phyloP scores from a whole-genome alignment of 2,797 vertebrate species.

The Platalea minor region DNA sequence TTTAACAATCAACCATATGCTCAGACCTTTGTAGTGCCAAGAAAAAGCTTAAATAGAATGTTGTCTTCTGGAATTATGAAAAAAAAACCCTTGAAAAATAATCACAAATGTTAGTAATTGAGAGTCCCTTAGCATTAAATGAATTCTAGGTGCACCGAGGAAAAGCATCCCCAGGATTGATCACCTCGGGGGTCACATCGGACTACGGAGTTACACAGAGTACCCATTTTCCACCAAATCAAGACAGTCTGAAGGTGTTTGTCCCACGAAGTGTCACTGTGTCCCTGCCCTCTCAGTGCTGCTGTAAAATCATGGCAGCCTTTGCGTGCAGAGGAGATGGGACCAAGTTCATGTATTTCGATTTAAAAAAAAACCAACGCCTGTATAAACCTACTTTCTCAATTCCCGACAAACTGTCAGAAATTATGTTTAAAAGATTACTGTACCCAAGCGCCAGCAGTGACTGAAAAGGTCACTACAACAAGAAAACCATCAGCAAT shows the following conservation, averaged over 20 bases:
- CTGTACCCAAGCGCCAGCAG: neutral
- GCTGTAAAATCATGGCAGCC: neutral
- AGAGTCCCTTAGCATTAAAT: neutral
- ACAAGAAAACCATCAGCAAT: neutral
- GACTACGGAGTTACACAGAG: rapidly evolving
- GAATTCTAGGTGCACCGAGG: neutral
- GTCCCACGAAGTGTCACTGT: neutral
- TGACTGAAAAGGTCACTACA: neutral
- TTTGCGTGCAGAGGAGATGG: neutral
- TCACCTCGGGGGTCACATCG: neutral
- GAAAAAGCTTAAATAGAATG: slow-evolving; percentile 29
- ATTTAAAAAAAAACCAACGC: neutral
- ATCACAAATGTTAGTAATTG: neutral
- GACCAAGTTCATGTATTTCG: neutral
- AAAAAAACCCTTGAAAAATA: neutral
- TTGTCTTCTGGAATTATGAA: neutral
- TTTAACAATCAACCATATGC: slow-evolving; percentile 60
- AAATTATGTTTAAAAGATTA: neutral
- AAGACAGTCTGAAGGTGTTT: neutral
- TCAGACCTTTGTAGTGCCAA: slow-evolving; percentile 9
- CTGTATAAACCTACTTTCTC: neutral
- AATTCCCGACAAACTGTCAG: neutral
- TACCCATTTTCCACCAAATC: neutral
- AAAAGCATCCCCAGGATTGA: neutral
- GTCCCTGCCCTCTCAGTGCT: neutral